Evolutionary conservation across 2,888 invertebrate genomes (phyloP).

Genomic region (Plusia festucae): DNA sequence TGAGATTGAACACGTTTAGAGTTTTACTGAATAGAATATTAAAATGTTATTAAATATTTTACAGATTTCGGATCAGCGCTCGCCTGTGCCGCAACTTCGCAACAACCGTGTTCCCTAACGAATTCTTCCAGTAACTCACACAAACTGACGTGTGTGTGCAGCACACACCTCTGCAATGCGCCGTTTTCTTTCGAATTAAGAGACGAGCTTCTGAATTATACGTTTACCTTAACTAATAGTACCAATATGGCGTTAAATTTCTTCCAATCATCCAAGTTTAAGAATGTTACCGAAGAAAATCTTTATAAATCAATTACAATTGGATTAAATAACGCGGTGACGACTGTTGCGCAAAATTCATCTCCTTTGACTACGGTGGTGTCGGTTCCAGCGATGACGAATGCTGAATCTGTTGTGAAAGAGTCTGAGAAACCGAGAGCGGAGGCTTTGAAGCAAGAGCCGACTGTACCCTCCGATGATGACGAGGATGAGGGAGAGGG

Average conservation of each 20-base stretch:
- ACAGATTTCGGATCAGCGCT: slow-evolving; percentile 77
- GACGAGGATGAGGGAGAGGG: slow-evolving; percentile 85
- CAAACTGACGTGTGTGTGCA: slow-evolving; percentile 76
- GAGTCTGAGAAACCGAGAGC: slow-evolving; percentile 69
- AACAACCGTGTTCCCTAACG: slow-evolving; percentile 70
- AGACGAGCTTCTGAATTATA: slow-evolving; percentile 74
- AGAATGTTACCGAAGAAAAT: slow-evolving; percentile 67
- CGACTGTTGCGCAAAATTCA: slow-evolving; percentile 44
- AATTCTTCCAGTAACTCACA: slow-evolving; percentile 65
- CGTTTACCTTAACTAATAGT: slow-evolving; percentile 60
- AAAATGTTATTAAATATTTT: slow-evolving; percentile 49
- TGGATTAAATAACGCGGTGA: slow-evolving; percentile 43
- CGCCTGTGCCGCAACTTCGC: slow-evolving; percentile 67
- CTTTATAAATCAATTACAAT: slow-evolving; percentile 70
- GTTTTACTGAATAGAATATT: slow-evolving; percentile 40
- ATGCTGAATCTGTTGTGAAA: slow-evolving; percentile 47
- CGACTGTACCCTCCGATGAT: slow-evolving; percentile 81
- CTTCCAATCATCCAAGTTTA: slow-evolving; percentile 69
- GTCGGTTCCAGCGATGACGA: slow-evolving; percentile 45
- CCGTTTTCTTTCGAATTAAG: slow-evolving; percentile 72
- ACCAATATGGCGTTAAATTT: slow-evolving; percentile 68
- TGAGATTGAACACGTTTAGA: slow-evolving; percentile 45
- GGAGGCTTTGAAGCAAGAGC: slow-evolving; percentile 78
- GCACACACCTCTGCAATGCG: slow-evolving; percentile 75
- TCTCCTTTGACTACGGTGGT: slow-evolving; percentile 54